Conservation (phyloP, 2,113 vertebrate genomes). For the Pelusios castaneus region DNA sequence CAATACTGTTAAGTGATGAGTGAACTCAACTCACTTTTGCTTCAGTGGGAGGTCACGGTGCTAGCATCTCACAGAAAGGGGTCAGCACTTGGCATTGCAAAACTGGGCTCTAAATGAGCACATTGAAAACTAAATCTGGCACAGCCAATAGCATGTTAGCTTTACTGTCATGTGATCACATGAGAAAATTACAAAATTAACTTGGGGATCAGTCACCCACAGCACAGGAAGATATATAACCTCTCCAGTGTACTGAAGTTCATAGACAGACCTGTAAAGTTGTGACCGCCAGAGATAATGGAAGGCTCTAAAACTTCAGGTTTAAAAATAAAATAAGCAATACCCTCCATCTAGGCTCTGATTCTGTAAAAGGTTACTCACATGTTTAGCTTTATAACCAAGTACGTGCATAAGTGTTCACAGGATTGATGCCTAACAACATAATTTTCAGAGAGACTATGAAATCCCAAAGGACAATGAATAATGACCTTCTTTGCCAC, state of each 20-base stretch:
- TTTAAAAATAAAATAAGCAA: background rate
- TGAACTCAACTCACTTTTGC: background rate
- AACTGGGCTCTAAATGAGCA: background rate
- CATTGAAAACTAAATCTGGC: background rate
- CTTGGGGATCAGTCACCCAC: background rate
- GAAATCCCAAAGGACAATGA: background rate
- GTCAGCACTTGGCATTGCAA: background rate
- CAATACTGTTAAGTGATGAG: background rate
- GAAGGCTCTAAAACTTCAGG: background rate
- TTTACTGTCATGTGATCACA: background rate
- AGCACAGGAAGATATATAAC: background rate
- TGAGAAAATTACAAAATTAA: background rate
- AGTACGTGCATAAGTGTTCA: background rate
- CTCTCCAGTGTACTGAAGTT: background rate
- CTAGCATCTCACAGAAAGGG: background rate
- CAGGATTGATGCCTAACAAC: background rate
- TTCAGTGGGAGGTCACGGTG: background rate
- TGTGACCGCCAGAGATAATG: fast-evolving
- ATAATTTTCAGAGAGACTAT: background rate
- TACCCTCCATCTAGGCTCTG: background rate
- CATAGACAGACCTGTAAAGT: background rate
- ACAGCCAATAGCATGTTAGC: background rate
- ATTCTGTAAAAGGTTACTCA: background rate
- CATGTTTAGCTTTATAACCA: background rate
- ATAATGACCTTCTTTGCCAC: background rate